Evolutionary conservation across 2,113 vertebrate species (phyloP), one percentile per base, ranked within the genome.

Genomic region (Neomonachus schauinslandi): DNA sequence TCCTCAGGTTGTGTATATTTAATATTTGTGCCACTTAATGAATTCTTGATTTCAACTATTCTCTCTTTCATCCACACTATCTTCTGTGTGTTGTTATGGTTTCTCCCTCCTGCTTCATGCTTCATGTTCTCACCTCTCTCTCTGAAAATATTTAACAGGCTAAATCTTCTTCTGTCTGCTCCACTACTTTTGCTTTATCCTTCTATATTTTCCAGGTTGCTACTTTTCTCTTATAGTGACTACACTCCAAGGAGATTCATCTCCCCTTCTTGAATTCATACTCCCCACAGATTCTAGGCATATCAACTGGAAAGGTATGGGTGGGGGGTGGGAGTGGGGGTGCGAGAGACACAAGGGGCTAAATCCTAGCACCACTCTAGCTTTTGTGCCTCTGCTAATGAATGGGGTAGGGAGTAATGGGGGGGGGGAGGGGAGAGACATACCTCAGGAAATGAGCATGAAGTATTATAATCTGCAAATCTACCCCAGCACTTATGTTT

Each of bases 321-420:
- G 2, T 31, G 28, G 46, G 9, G 5, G 63, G 28, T 0, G 12
- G 63, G 28, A 11, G 4, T 0, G 1, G 61, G 28, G 63, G 61
- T 11, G 12, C 5, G 11, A 0, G 55, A 21, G 49, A 10, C 7
- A 51, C 74, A 28, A 19, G 7, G 31, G n/a, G 7, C 36, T 22
- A 53, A 28, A n/a, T 49, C 88, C 42, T 13, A 36, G 5, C 22
- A 63, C 59, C 42, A 21, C 76, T 72, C 33, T 11, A 11, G 77
- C 77, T 69, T 28, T 11, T 42, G 49, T 69, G 49, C 49, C 49
- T 80, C 76, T 69, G n/a, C n/a, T 11, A 16, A 31, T 24, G 49
- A 42, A 51, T 10, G 31, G 63, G 26, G 26, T 65, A 33, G 53
- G 71, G 18, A 14, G 26, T 7, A 8, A 15, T 4, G 39, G 16